Conservation (phyloP, 2,888 invertebrate genomes). For the Caenorhabditis doughertyi region DNA sequence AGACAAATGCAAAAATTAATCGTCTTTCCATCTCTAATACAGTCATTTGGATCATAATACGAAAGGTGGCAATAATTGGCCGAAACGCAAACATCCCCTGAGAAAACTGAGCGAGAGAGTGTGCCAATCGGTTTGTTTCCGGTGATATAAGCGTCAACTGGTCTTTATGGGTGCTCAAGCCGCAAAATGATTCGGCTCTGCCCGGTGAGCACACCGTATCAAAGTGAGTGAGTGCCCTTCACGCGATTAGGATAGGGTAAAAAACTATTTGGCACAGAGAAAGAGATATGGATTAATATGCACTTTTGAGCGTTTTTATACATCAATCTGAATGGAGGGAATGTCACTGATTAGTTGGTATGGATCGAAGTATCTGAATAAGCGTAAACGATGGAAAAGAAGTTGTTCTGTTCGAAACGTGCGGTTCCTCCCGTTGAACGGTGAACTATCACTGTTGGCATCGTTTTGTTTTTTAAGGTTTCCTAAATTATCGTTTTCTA, state of each 20-base stretch:
- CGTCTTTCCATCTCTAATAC: conserved; percentile 30
- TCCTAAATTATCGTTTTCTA: too few relatives aligned
- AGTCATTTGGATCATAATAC: conserved; percentile 49
- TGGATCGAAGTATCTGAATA: too few relatives aligned
- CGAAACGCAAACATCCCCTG: conserved; percentile 53
- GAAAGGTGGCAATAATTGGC: conserved; percentile 60
- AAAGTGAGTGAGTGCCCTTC: conserved; percentile 48
- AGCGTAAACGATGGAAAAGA: too few relatives aligned
- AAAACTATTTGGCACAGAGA: conserved; percentile 18
- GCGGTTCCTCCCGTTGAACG: too few relatives aligned
- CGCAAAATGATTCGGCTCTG: conserved; percentile 19
- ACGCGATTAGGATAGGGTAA: conserved; percentile 9
- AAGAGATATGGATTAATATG: conserved; percentile 7
- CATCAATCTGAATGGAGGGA: not conserved
- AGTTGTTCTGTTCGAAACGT: too few relatives aligned
- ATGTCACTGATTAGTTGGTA: conserved; percentile 18
- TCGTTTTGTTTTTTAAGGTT: too few relatives aligned
- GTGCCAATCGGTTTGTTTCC: conserved; percentile 61
- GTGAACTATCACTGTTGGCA: too few relatives aligned
- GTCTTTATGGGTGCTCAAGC: conserved; percentile 39
- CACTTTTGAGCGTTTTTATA: conserved; percentile 43
- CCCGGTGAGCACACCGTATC: conserved; percentile 42
- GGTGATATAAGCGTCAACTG: conserved; percentile 62
- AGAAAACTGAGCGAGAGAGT: not conserved
- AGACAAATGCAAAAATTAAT: conserved; percentile 51